Base-by-base conservation (phyloP, 1,140 invertebrate species). In the Hypsibius dujardini region DNA sequence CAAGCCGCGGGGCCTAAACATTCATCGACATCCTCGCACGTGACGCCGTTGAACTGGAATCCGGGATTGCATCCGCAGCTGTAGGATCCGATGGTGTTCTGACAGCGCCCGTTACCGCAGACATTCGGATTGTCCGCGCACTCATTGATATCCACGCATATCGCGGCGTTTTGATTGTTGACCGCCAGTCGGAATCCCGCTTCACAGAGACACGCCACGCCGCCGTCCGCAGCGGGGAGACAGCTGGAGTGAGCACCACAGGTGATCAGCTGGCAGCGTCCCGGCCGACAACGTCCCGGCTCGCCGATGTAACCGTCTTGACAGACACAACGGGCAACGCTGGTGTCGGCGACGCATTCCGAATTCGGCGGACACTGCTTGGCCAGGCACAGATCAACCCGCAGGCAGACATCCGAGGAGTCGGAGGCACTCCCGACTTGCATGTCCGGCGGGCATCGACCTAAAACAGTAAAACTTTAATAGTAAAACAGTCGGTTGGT, bases 1-100 rank as follows among this genome's bases (percentile, higher is more conserved):
- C 90, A 94, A 81, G 90, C 86, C 46, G 86, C 85, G 15, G 88
- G 87, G 86, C 90, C 90, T 60, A 88, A 80, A 76, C 90, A 94
- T 80, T 92, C 88, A 75, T 90, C 85, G 69, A 89, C 88, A 74
- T 88, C 73, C 72, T 45, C 45, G 71, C 40, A 73, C 3, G 3
- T 12, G 12, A 67, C 42, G 3, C 62, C 62, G 62, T 67, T 45
- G 42, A 89, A 77, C 46, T 84, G 84, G 76, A 90, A 89, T 47
- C 90, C 90, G 50, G 85, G 81, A 3, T 86, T 87, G 78, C 91
- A 94, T 75, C 88, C 86, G 78, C 90, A 93, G 70, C 81, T 84
- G 78, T 90, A 91, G 0, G 87, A 88, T 28, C 90, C 90, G 46
- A 87, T 80, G 0, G 85, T 87, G 78, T 92, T 92, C 2, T 86